phyloP scores from a whole-genome alignment of 2,888 invertebrate species.

The Drosophila nr. perissopoda region DNA sequence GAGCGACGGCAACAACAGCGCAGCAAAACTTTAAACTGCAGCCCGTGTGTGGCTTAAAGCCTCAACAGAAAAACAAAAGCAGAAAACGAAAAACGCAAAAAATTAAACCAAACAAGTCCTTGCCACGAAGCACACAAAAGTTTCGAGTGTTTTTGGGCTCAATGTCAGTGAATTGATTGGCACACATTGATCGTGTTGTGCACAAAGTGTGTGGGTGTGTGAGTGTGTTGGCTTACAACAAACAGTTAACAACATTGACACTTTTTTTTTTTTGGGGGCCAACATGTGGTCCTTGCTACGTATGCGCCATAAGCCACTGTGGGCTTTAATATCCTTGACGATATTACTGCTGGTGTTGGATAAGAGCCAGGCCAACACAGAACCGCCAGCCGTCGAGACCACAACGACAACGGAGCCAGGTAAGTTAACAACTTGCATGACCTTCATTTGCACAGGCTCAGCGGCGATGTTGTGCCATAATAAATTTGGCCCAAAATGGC shows the following conservation, averaged over 20 bases:
- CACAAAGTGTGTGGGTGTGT: constrained; percentile 1
- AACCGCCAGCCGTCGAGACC: constrained; percentile 57
- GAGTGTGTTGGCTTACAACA: constrained; percentile 12
- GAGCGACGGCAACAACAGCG: constrained; percentile 48
- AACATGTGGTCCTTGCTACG: constrained; percentile 73
- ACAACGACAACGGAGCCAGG: constrained; percentile 82
- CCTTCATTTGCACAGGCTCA: constrained; percentile 39
- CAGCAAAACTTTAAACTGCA: constrained; percentile 46
- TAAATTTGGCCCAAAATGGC: constrained; percentile 43
- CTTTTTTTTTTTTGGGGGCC: constrained; percentile 30
- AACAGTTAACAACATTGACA: constrained; percentile 20
- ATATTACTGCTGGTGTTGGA: constrained; percentile 77
- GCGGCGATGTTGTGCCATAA: constrained; percentile 17
- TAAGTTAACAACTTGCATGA: constrained; percentile 57
- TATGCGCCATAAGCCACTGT: constrained; percentile 81
- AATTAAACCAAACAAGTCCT: constrained; percentile 32
- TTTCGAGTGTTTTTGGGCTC: constrained; percentile 45
- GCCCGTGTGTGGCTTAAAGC: constrained; percentile 45
- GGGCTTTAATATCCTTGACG: constrained; percentile 78
- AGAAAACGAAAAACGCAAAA: constrained; percentile 32
- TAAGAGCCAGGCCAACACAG: constrained; percentile 77
- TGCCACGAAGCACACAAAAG: constrained; percentile 25
- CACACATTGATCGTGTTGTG: constrained; percentile 34
- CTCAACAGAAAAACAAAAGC: constrained; percentile 24
- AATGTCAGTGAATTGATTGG: constrained; percentile 59